Conservation (phyloP, 2,113 vertebrate genomes). For the Canis aureus region DNA sequence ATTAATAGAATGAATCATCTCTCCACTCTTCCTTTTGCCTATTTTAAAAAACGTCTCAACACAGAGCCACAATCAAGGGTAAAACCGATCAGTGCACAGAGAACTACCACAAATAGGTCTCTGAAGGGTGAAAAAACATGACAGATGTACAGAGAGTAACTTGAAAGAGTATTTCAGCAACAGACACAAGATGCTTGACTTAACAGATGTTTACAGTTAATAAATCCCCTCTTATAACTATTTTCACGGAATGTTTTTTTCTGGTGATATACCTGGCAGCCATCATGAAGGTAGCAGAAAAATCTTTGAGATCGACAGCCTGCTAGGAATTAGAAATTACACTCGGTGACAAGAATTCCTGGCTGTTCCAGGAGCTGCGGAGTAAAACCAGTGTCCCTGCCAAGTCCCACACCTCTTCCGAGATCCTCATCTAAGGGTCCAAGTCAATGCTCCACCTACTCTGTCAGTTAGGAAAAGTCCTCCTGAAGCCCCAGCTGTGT, state of each 20-base stretch:
- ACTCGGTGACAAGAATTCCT: background rate
- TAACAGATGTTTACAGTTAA: conserved; percentile 74
- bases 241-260: conserved; percentile 67
- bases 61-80: conserved; percentile 46
- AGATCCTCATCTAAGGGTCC: background rate
- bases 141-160: conserved; percentile 62
- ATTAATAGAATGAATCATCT: conserved; percentile 53
- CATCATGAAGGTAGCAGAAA: background rate
- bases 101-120: conserved; percentile 25
- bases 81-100: conserved; percentile 53
- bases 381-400: background rate
- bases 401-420: background rate
- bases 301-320: conserved; percentile 50
- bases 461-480: background rate
- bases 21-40: background rate
- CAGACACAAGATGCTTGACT: conserved; percentile 20
- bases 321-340: conserved; percentile 56
- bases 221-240: conserved; percentile 53
- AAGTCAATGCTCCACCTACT: background rate
- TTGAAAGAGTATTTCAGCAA: conserved; percentile 57
- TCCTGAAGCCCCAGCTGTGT: background rate
- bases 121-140: conserved; percentile 14
- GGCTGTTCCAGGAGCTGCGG: rapidly evolving
- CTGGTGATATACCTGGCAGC: conserved; percentile 35
- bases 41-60: conserved; percentile 34